Evolutionary conservation across 2,113 vertebrate species (phyloP).

Genomic region (Hemichromis elongatus): DNA sequence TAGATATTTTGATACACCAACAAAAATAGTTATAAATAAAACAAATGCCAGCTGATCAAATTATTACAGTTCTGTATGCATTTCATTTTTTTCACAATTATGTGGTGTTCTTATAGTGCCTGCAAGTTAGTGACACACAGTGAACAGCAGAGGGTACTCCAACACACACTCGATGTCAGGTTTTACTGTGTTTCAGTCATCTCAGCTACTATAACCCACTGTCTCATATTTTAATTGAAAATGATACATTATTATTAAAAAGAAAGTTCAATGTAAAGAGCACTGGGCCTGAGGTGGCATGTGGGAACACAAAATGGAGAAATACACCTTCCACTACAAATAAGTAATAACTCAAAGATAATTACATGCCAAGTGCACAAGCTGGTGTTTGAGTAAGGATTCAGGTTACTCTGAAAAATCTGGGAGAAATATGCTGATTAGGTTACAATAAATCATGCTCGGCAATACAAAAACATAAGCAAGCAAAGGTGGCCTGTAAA

Average conservation of each 20-base stretch:
- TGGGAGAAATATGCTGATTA: background rate
- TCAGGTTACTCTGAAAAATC: background rate
- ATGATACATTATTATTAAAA: background rate
- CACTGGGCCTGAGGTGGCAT: background rate
- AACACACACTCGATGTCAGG: background rate
- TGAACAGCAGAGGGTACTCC: background rate
- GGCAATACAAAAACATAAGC: background rate
- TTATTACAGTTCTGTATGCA: background rate
- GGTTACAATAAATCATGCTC: background rate
- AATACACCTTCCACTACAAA: background rate
- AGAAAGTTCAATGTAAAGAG: background rate
- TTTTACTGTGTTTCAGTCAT: background rate
- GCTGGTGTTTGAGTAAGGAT: background rate
- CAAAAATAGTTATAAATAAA: background rate
- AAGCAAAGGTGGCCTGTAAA: background rate
- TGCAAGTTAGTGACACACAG: background rate
- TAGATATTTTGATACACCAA: background rate
- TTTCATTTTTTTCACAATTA: background rate
- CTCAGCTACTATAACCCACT: background rate
- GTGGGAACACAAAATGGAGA: background rate
- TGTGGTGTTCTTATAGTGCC: background rate
- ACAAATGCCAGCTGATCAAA: background rate
- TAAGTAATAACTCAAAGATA: background rate
- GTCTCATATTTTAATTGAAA: background rate
- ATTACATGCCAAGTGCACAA: background rate